Evolutionary conservation across 2,113 vertebrate genomes (phyloP).

Genomic region (Nothoprocta perdicaria): DNA sequence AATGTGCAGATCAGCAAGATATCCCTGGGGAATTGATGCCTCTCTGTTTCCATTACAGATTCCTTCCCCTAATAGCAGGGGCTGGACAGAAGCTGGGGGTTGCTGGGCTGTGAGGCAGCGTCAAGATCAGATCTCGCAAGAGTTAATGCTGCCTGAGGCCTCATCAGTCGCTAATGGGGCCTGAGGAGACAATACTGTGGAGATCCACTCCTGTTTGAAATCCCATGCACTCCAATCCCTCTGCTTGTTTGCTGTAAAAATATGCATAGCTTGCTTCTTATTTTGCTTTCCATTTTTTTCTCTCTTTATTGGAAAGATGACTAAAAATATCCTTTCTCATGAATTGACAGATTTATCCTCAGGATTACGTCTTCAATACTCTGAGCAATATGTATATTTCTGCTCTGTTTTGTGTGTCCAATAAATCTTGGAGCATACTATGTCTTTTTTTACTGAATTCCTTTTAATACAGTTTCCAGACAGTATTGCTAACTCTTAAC

Average conservation of each 20-base stretch:
- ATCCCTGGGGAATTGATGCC: neutral
- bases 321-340: neutral
- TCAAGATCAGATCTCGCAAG: neutral
- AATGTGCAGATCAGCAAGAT: neutral
- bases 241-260: neutral
- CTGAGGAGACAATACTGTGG: neutral
- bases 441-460: neutral
- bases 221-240: neutral
- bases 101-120: neutral
- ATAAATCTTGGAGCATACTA: neutral
- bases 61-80: neutral
- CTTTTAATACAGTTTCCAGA: neutral
- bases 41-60: neutral
- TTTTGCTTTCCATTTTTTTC: neutral
- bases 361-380: neutral
- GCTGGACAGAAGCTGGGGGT: neutral
- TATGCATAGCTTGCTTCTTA: neutral
- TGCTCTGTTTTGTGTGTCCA: neutral
- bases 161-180: slow-evolving; percentile 16
- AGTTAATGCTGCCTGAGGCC: slow-evolving; percentile 2
- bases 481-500: neutral
- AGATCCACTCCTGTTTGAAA: slow-evolving; percentile 6
- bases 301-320: neutral
- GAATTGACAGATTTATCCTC: neutral
- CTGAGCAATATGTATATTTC: neutral